phyloP scores from a whole-genome alignment of 2,888 invertebrate genomes.

The Leptopterna dolabrata region DNA sequence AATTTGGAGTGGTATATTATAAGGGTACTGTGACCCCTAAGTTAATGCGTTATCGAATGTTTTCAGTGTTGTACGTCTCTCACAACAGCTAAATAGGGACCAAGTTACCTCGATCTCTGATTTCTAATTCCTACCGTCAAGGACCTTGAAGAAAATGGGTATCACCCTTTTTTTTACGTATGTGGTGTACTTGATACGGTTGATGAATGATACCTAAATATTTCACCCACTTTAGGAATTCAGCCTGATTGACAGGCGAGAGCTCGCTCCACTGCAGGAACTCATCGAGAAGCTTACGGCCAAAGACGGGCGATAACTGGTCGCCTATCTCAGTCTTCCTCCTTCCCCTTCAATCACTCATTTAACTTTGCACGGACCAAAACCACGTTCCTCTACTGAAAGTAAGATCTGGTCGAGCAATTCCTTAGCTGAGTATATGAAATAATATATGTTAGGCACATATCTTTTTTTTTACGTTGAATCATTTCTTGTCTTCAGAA shows the following conservation, averaged over 20 bases:
- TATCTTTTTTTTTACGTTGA: conserved; percentile 29
- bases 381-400: conserved; percentile 50
- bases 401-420: conserved; percentile 53
- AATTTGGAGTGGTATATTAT: too few species aligned
- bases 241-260: conserved; percentile 94
- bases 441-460: conserved; percentile 36
- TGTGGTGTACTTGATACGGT: too few species aligned
- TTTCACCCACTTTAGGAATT: conserved; percentile 79
- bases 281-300: conserved; percentile 95
- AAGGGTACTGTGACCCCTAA: too few species aligned
- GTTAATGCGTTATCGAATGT: too few species aligned
- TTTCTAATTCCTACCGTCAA: too few species aligned
- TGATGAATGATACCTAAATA: too few species aligned
- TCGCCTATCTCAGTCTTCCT: neutral
- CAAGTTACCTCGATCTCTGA: too few species aligned
- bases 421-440: neutral
- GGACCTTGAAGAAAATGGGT: too few species aligned
- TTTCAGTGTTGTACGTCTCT: too few species aligned
- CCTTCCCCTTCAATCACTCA: conserved; percentile 17
- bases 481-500: conserved; percentile 12
- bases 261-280: conserved; percentile 96
- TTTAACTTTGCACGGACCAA: conserved; percentile 49
- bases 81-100: too few species aligned
- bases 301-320: conserved; percentile 80
- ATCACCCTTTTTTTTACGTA: too few species aligned